Percentiles rank a stretch among this genome's conserved stretches.
Evolutionary conservation across 2,113 vertebrate genomes (phyloP).

Genomic region (Prunella fulvescens): DNA sequence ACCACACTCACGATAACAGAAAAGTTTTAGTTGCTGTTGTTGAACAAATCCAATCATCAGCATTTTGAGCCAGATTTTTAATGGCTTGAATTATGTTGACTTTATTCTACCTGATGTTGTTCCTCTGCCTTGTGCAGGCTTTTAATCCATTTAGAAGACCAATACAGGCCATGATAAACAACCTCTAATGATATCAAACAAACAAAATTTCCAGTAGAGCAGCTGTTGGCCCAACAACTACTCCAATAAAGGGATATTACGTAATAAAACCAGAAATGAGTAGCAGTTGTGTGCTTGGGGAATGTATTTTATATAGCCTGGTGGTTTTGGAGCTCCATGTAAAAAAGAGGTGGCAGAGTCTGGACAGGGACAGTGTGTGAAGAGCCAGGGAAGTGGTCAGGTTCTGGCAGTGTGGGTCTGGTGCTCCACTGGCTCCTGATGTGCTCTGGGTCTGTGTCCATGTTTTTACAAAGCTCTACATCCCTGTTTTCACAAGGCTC

Average conservation of each 20-base stretch:
- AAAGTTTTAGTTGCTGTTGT: neutral
- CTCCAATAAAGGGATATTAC: neutral
- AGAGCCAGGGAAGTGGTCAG: neutral
- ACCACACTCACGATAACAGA: neutral
- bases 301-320: neutral
- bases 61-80: neutral
- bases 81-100: neutral
- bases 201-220: neutral
- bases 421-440: neutral
- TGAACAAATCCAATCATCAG: neutral
- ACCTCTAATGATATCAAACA: neutral
- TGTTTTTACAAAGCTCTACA: rapidly evolving
- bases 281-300: neutral
- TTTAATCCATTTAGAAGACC: neutral
- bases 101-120: neutral
- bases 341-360: neutral
- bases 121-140: neutral
- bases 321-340: neutral
- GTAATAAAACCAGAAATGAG: neutral
- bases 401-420: neutral
- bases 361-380: neutral
- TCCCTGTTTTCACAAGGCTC: neutral
- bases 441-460: neutral
- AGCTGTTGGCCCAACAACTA: neutral
- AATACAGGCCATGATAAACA: neutral